Percentiles rank a stretch among this genome's conserved stretches.
Conservation (phyloP, 2,113 vertebrate species). For the Cyanocitta stelleri region DNA sequence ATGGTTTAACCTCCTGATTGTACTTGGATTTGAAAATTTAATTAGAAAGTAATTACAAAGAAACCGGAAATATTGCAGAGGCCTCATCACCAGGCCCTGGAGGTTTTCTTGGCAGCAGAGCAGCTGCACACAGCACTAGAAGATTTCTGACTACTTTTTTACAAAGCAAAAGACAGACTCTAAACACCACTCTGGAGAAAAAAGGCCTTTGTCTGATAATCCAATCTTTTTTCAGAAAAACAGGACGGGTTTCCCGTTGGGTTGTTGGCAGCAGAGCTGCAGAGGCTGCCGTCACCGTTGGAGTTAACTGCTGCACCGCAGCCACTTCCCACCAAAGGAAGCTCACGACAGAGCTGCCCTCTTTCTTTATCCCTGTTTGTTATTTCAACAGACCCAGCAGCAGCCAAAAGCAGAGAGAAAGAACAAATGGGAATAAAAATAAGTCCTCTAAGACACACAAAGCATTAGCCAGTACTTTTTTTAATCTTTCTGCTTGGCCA, state of each 20-base stretch:
- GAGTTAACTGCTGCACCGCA: neutral
- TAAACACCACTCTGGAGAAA: neutral
- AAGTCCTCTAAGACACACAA: neutral
- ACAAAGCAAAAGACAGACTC: neutral
- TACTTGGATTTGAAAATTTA: slow-evolving; percentile 4
- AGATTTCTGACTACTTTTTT: neutral
- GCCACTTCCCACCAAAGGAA: neutral
- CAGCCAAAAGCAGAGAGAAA: neutral
- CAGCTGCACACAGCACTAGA: neutral
- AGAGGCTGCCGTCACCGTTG: neutral
- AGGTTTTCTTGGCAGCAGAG: slow-evolving; percentile 19
- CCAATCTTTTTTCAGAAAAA: neutral
- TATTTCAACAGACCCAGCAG: slow-evolving; percentile 27
- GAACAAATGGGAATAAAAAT: slow-evolving; percentile 37
- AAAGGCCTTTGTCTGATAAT: neutral
- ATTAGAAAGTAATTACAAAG: slow-evolving; percentile 36
- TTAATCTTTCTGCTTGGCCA: neutral
- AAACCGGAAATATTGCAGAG: neutral
- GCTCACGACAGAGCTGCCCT: neutral
- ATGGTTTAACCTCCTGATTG: neutral
- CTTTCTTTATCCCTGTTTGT: slow-evolving; percentile 26
- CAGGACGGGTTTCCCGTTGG: neutral
- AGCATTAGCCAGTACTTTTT: neutral
- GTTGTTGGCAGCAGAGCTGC: neutral
- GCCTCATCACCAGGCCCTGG: neutral